Evolutionary conservation across 2,797 vertebrate genomes (phyloP), one percentile per base, ranked within the genome.

Genomic region (Myioborus miniatus): DNA sequence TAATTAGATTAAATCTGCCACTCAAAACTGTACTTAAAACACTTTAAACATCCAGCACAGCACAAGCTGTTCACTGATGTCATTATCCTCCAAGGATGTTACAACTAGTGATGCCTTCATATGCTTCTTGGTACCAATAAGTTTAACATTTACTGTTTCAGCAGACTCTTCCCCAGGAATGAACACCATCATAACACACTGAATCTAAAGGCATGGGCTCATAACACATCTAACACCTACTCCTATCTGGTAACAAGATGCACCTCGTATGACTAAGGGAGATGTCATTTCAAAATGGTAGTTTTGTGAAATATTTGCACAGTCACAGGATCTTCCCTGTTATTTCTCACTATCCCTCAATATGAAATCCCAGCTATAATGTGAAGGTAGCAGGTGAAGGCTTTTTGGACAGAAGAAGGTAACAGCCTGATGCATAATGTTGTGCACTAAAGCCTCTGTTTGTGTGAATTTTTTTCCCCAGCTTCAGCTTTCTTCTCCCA

Each of bases 111-210:
- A 64, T 39, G 56, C 32, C 68, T 74, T 82, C 29, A 16, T 32
- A 34, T 29, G 46, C 39, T 76, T 83, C 52, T 62, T 13, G 1
- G 12, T 52, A 79, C 30, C 67, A 44, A 0, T 22, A 68, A 6
- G 6, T 69, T 69, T 58, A 90, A 63, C 4, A 12, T 34, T 43
- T 36, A 47, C 27, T 21, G 13, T 52, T 89, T 34, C 8, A 9
- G 20, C 39, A 46, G 30, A 21, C 34, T 37, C 49, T 21, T 88
- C 29, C 65, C 58, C 49, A 53, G 43, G 36, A 93, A 60, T 1
- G 24, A 46, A 43, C 4, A 27, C 11, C 72, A 67, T 9, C 0
- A 0, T 26, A 55, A 49, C 36, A 65, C 13, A 7, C 10, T 3
- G 22, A 72, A 47, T 41, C 58, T 47, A 77, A 63, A 5, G 49